Percentiles rank a stretch among this genome's conserved stretches.
phyloP scores from a whole-genome alignment of 2,888 invertebrate genomes.

The Apoda limacodes region DNA sequence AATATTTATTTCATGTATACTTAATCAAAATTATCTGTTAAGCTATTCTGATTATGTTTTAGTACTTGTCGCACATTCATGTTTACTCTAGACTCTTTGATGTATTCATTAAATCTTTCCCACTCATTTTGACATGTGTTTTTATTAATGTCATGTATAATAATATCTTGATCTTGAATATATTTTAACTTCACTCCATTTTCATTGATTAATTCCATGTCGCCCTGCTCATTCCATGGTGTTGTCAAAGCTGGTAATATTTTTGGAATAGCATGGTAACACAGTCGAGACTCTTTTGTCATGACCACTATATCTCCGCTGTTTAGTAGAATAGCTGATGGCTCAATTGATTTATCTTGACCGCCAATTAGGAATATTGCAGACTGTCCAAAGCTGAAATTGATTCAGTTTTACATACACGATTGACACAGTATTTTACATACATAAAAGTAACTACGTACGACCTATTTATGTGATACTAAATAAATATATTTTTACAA shows the following conservation, averaged over 20 bases:
- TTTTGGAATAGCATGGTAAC: conserved; percentile 95
- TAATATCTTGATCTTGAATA: conserved; percentile 25
- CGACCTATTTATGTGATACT: too few species aligned
- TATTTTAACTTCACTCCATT: conserved; percentile 28
- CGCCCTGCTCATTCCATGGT: conserved; percentile 55
- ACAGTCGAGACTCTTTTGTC: conserved; percentile 85
- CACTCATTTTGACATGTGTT: conserved; percentile 46
- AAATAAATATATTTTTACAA: too few species aligned
- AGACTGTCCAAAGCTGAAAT: conserved; percentile 92
- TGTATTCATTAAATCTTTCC: conserved; percentile 70
- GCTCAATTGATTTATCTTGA: conserved; percentile 72
- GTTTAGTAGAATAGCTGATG: conserved; percentile 78
- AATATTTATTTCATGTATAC: conserved; percentile 24
- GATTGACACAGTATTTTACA: too few species aligned
- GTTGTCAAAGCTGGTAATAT: conserved; percentile 69
- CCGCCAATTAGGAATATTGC: conserved; percentile 96
- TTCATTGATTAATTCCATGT: conserved; percentile 10
- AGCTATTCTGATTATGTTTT: conserved; percentile 63
- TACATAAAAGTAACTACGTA: too few species aligned
- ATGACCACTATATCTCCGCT: conserved; percentile 95
- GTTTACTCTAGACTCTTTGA: conserved; percentile 85
- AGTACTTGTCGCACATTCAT: conserved; percentile 94
- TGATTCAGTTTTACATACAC: too few species aligned
- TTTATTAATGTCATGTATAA: conserved; percentile 26
- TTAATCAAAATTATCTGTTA: conserved; percentile 31